A percentile compares a stretch with the other conserved stretches of the same genome.
Evolutionary conservation across 2,888 invertebrate genomes (phyloP).

Genomic region (Cremastinae sp.): DNA sequence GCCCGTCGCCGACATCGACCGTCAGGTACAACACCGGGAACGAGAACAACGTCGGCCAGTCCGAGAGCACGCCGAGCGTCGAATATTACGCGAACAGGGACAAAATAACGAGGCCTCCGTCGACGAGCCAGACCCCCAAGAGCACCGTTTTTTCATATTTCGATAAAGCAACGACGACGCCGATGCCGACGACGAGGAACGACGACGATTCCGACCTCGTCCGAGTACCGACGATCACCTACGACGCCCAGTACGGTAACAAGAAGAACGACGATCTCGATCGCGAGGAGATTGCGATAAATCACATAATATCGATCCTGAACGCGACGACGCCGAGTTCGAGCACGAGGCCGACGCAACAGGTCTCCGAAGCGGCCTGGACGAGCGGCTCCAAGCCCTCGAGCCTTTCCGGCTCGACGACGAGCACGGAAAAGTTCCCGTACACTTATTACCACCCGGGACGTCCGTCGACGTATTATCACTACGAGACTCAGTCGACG

Average conservation of each 20-base stretch:
- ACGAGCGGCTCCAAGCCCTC: conserved; percentile 75
- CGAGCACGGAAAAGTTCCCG: conserved; percentile 70
- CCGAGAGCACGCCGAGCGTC: background rate
- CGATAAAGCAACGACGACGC: conserved; percentile 75
- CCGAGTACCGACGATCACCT: conserved; percentile 78
- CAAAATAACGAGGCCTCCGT: conserved; percentile 11
- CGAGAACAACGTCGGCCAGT: conserved; percentile 4
- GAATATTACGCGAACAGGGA: conserved; percentile 43
- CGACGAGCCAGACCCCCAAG: conserved; percentile 36
- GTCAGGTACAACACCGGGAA: conserved; percentile 19
- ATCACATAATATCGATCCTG: conserved; percentile 80
- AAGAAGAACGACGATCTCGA: conserved; percentile 75
- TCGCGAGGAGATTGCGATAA: conserved; percentile 79
- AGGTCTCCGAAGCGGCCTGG: conserved; percentile 73
- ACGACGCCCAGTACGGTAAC: conserved; percentile 73
- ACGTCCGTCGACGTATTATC: conserved; percentile 74
- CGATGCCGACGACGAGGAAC: conserved; percentile 67
- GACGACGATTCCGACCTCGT: conserved; percentile 74
- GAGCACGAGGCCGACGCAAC: conserved; percentile 49
- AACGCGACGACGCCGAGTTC: conserved; percentile 76
- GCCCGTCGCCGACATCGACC: conserved; percentile 14
- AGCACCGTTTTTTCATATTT: too few species aligned
- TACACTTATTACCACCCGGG: conserved; percentile 73
- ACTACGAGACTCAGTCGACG: conserved; percentile 71
- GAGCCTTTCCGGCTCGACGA: conserved; percentile 61